Percentiles rank a stretch among this genome's conserved stretches.
Evolutionary conservation across 2,797 vertebrate species (phyloP).

Genomic region (Cyclura pinguis): DNA sequence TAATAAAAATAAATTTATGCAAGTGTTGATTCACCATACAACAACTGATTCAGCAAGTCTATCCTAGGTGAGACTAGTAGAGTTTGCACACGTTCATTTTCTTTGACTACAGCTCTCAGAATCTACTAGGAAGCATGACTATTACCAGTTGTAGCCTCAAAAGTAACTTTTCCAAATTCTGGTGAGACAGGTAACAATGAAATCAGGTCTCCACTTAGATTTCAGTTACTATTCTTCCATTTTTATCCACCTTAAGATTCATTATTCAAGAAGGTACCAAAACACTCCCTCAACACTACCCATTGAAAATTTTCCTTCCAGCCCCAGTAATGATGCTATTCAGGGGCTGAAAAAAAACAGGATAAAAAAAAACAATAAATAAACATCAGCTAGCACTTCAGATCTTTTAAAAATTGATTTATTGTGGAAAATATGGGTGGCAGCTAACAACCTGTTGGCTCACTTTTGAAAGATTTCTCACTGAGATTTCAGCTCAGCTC

Average conservation of each 20-base stretch:
- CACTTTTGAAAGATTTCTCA: slow-evolving; percentile 17
- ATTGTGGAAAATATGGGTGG: neutral
- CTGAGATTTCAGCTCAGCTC: neutral
- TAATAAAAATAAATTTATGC: too few relatives aligned
- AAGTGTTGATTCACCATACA: too few relatives aligned
- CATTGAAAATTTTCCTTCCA: neutral
- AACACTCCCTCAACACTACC: neutral
- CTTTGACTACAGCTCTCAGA: neutral
- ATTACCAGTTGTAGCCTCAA: neutral
- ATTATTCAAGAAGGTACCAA: neutral
- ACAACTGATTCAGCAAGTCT: too few relatives aligned
- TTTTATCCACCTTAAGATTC: neutral
- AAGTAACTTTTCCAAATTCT: neutral
- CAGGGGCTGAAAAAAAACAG: neutral
- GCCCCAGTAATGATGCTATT: neutral
- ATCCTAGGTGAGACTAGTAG: too few relatives aligned
- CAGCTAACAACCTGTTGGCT: slow-evolving; percentile 36
- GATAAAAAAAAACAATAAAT: neutral
- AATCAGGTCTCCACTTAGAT: neutral
- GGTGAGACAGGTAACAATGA: neutral
- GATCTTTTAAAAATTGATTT: slow-evolving; percentile 11
- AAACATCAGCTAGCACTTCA: slow-evolving; percentile 9
- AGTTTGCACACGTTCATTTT: neutral
- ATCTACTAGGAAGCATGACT: neutral
- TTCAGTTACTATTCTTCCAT: neutral